A percentile compares a stretch with the other conserved stretches of the same genome.
Conservation (phyloP, 2,888 invertebrate genomes). For the Limnephilus marmoratus region DNA sequence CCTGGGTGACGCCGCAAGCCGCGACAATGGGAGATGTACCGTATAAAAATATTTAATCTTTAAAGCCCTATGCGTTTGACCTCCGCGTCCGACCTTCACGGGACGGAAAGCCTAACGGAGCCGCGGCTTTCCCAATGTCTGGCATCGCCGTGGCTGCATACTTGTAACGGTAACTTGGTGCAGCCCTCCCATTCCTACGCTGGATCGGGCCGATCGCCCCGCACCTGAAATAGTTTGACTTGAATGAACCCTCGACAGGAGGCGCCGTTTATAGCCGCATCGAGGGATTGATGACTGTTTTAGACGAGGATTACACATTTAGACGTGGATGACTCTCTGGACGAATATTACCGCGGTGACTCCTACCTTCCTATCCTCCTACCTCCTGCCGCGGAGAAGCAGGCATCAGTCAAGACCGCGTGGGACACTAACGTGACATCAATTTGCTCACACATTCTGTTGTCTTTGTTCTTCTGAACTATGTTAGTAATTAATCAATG, state of each 20-base stretch:
- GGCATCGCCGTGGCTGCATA: background rate
- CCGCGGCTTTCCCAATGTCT: background rate
- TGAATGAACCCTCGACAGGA: background rate
- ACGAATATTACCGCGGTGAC: slow-evolving; percentile 3
- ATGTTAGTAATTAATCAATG: background rate
- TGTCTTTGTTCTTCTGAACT: slow-evolving; percentile 4
- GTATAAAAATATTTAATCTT: background rate
- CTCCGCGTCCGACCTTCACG: background rate
- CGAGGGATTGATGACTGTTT: slow-evolving; percentile 35
- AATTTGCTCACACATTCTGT: slow-evolving; percentile 3
- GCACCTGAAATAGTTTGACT: slow-evolving; percentile 12
- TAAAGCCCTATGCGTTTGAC: background rate
- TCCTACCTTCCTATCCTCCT: background rate
- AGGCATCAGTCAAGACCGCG: background rate
- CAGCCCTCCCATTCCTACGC: background rate
- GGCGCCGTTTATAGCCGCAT: slow-evolving; percentile 24
- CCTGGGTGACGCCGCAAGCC: background rate
- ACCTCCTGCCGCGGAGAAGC: background rate
- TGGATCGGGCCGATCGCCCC: background rate
- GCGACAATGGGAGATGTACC: background rate
- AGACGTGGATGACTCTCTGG: slow-evolving; percentile 3
- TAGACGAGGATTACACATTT: slow-evolving; percentile 28
- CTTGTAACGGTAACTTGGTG: background rate
- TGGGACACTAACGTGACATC: background rate
- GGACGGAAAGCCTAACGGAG: background rate